Evolutionary conservation across 2,888 invertebrate genomes (phyloP).

Genomic region (Aleiodes testaceus): DNA sequence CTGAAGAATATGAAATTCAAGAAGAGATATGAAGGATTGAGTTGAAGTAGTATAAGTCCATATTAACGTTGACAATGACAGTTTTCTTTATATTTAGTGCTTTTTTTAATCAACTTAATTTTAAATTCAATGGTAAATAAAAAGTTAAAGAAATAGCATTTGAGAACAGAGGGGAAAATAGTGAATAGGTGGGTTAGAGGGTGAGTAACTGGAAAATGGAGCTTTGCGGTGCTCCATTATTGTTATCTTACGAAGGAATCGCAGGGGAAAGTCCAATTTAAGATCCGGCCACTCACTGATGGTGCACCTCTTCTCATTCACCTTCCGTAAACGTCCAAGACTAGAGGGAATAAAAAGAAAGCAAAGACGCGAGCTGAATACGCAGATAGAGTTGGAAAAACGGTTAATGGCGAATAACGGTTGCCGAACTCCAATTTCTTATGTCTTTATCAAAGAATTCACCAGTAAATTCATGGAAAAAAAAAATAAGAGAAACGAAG

Average conservation of each 20-base stretch:
- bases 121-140: slow-evolving; percentile 66
- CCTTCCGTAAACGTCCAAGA: slow-evolving; percentile 24
- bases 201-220: slow-evolving; percentile 29
- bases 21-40: slow-evolving; percentile 15
- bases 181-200: slow-evolving; percentile 9
- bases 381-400: slow-evolving; percentile 30
- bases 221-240: slow-evolving; percentile 46
- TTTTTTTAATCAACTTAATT: slow-evolving; percentile 63
- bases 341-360: slow-evolving; percentile 23
- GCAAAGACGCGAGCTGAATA: slow-evolving; percentile 43
- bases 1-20: slow-evolving; percentile 30
- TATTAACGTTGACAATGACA: slow-evolving; percentile 29
- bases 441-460: slow-evolving; percentile 22
- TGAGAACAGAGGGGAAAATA: slow-evolving; percentile 28
- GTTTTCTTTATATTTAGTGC: slow-evolving; percentile 30
- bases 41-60: slow-evolving; percentile 14
- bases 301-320: slow-evolving; percentile 39
- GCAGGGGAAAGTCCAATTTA: slow-evolving; percentile 47
- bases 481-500: background rate
- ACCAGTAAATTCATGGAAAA: background rate
- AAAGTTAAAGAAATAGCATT: slow-evolving; percentile 50
- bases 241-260: slow-evolving; percentile 51
- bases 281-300: slow-evolving; percentile 43
- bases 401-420: slow-evolving; percentile 38
- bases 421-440: slow-evolving; percentile 34